phyloP scores from a whole-genome alignment of 1,140 invertebrate species.

The Cecropterus lyciades region DNA sequence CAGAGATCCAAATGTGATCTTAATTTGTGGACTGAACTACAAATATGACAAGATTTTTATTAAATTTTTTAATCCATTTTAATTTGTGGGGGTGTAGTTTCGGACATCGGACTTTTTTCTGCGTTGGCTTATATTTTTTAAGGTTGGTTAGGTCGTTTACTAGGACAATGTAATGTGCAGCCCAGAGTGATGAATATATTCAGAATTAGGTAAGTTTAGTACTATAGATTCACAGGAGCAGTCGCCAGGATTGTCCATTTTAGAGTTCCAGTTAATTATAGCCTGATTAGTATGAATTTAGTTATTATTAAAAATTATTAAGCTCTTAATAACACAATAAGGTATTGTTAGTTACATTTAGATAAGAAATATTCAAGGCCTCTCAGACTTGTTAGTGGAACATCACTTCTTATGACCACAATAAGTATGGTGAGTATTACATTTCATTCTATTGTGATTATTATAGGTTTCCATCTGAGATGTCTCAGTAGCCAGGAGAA shows the following conservation, averaged over 20 bases:
- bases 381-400: background rate
- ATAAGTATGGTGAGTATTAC: background rate
- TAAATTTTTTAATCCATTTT: too few species aligned
- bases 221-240: background rate
- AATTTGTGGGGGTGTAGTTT: too few species aligned
- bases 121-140: slow-evolving; percentile 3
- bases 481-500: background rate
- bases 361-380: too few species aligned
- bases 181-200: background rate
- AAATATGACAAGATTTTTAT: background rate
- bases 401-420: background rate
- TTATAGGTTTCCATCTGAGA: background rate
- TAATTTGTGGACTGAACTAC: background rate
- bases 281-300: background rate
- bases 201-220: slow-evolving; percentile 8
- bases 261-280: too few species aligned
- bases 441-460: background rate
- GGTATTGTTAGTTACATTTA: too few species aligned
- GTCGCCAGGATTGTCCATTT: background rate
- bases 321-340: too few species aligned
- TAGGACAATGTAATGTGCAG: background rate
- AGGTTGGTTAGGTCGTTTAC: slow-evolving; percentile 14
- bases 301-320: background rate
- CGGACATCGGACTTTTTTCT: background rate
- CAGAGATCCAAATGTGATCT: background rate